Evolutionary conservation across 2,113 vertebrate genomes (phyloP).

Genomic region (Sterrhoptilus dennistouni): DNA sequence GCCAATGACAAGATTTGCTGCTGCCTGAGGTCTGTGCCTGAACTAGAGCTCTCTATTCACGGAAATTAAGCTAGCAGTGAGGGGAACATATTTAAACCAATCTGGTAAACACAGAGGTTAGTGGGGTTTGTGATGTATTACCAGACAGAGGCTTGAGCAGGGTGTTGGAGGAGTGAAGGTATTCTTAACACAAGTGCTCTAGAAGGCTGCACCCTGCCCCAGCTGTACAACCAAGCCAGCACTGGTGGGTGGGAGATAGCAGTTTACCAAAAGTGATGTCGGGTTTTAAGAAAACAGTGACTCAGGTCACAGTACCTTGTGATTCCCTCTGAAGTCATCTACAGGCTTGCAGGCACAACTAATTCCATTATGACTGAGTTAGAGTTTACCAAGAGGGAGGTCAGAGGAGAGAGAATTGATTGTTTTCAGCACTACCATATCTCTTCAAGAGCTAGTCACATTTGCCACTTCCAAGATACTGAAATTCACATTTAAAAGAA

Average conservation of each 20-base stretch:
- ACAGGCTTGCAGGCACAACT: neutral
- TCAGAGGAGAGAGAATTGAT: neutral
- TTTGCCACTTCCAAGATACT: neutral
- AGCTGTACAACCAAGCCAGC: neutral
- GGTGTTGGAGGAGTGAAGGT: rapidly evolving
- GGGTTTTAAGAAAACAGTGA: neutral
- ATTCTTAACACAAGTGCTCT: neutral
- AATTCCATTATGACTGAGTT: neutral
- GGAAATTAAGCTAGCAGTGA: neutral
- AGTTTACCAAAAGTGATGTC: neutral
- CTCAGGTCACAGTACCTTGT: neutral
- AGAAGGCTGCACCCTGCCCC: neutral
- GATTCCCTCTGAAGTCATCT: neutral
- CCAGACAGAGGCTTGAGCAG: neutral
- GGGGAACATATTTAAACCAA: neutral
- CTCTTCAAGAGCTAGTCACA: neutral
- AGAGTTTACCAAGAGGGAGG: neutral
- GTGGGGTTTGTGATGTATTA: rapidly evolving
- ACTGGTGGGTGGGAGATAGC: rapidly evolving
- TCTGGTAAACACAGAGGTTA: neutral
- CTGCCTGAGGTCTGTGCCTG: neutral
- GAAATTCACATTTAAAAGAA: neutral
- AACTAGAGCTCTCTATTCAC: neutral
- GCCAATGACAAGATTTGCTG: neutral
- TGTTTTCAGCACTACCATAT: neutral